Evolutionary conservation across 1,140 invertebrate species (phyloP).

Genomic region (Goniozus legneri): DNA sequence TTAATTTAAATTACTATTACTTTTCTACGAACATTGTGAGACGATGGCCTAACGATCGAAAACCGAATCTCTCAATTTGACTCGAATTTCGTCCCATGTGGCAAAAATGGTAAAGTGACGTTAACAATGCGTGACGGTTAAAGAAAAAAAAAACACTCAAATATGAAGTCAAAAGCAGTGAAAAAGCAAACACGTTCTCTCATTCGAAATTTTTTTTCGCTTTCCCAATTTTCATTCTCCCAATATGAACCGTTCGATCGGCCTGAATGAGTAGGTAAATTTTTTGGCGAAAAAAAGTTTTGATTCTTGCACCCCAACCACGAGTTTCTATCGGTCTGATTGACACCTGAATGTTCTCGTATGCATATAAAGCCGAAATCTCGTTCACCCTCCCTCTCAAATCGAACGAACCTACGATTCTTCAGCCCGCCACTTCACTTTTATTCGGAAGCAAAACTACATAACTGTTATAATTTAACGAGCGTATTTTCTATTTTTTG

Average conservation of each 20-base stretch:
- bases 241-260: slow-evolving; percentile 1
- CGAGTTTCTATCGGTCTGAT: slow-evolving; percentile 26
- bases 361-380: slow-evolving; percentile 28
- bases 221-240: not conserved
- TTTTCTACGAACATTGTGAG: too few relatives aligned
- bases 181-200: slow-evolving; percentile 37
- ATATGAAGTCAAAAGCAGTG: slow-evolving; percentile 34
- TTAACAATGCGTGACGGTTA: slow-evolving; percentile 41
- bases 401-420: too few relatives aligned
- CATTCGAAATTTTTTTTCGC: not conserved
- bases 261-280: slow-evolving; percentile 35
- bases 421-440: slow-evolving; percentile 11
- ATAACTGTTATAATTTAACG: slow-evolving; percentile 39
- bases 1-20: too few relatives aligned
- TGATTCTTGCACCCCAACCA: slow-evolving; percentile 15
- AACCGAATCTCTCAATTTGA: too few relatives aligned
- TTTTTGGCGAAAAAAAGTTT: slow-evolving; percentile 25
- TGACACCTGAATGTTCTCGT: slow-evolving; percentile 38
- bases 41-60: too few relatives aligned
- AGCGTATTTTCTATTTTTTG: slow-evolving; percentile 21
- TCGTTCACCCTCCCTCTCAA: slow-evolving; percentile 1
- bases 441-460: slow-evolving; percentile 23
- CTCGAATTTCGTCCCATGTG: too few relatives aligned
- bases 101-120: slow-evolving; percentile 27
- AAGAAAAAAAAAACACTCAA: slow-evolving; percentile 33